Evolutionary conservation across 64 coral and sea anemone genomes (phyloP), one percentile per base, ranked within the genome.

Genomic region (Stichodactyla mertensii): DNA sequence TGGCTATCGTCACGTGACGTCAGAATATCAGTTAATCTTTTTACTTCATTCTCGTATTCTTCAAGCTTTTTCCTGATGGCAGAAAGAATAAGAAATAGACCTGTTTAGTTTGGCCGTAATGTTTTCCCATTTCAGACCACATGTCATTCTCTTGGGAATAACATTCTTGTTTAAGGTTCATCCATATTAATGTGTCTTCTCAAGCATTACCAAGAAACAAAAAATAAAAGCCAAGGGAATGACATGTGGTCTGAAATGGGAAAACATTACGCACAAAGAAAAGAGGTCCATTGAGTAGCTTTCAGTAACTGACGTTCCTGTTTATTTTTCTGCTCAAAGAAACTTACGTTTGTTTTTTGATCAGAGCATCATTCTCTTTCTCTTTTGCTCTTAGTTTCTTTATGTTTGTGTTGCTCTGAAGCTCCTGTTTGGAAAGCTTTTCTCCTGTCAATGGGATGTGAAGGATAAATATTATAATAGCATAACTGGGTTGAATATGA

Each of bases 361-460:
- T 92, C 4, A 92, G 77, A 61, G 62, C 24, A 53, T 92, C 93
- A 84, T 88, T 92, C 53, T 99, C 97, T 84, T 99, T 99, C 45
- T 99, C 97, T 52, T 99, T 99, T 23, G 77, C 88, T 95, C 97
- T 92, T 9, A 99, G 82, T 83, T 99, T 99, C 88, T 93, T 99
- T 18, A 99, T 86, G 77, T 87, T 91, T 19, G 89, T 99, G 82
- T 95, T 99, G 19, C 93, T 92, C 86, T 99, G 97, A 52, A 99
- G 90, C 60, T 95, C 87, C 36, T 99, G 93, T 80, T 95, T 95
- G 51, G 97, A 99, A 69, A 99, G 86, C 77, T 99, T 99, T 94
- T 99, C 97, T 90, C 97, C 97, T 99, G 20, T 26, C 64, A 51
- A 77, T n/a, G 26, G 16, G 45, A 55, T 18, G 2, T 52, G 7